Evolutionary conservation across 2,113 vertebrate genomes (phyloP), one percentile per base, ranked within the genome.

Genomic region (Excalfactoria chinensis): DNA sequence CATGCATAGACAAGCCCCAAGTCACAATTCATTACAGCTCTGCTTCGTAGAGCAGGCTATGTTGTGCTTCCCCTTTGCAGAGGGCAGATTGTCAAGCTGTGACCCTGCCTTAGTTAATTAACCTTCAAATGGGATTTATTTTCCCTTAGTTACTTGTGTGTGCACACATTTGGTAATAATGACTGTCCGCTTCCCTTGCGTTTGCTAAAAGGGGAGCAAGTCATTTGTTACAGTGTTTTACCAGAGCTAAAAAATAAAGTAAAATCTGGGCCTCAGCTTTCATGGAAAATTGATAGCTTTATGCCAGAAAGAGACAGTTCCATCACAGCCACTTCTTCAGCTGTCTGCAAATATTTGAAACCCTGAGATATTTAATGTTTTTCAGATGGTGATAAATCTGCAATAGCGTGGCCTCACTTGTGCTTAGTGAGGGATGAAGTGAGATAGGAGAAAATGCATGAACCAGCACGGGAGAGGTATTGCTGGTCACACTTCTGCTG

Each of bases 111-210:
- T 93, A 95, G 85, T 96, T 96, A 96, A 96, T 95, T 95, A 96
- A 96, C 94, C 96, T 93, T 95, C 95, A 96, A 95, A 96, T 96
- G 91, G 95, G 96, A 96, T 96, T 96, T 96, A 95, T 96, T 95
- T 95, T 96, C 93, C 93, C 94, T 93, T 77, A 85, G 95, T 96
- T 96, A 86, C 93, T 93, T 91, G 82, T 93, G 91, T 0, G 7
- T 77, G 91, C 94, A 74, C 94, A 86, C 93, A 95, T 92, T 96
- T 96, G 94, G 91, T 94, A 96, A 80, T 95, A 96, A 96, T 95
- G 95, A 92, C 79, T 71, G 75, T 85, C 85, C 1, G 37, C 85
- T 95, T 91, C 81, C 91, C 95, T 89, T 0, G 1, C 69, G 1
- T 91, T 95, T 0, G 22, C 82, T 95, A 89, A 86, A 93, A 95